These are phyloP conservation scores for Odiellus spinosus DNA, from an alignment of 2,888 invertebrate genomes.

Conservation along the genomic window DNA sequence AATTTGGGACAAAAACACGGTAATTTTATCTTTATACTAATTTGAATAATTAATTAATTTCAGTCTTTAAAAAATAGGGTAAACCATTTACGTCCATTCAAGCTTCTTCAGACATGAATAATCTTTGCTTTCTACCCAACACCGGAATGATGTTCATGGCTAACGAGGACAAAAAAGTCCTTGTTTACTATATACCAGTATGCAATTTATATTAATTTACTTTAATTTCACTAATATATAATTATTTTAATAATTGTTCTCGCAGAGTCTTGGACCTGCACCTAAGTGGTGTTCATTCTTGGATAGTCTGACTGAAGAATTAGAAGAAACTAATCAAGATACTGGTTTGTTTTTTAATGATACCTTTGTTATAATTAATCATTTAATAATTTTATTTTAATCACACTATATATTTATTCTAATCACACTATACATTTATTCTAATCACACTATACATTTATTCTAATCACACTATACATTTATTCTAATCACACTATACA, in stretches of 20 bases:
- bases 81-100: slow-evolving; percentile 88
- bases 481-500: too few species aligned
- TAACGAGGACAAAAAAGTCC: slow-evolving; percentile 84
- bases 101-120: slow-evolving; percentile 56
- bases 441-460: too few species aligned
- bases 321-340: slow-evolving; percentile 66
- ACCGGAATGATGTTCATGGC: slow-evolving; percentile 71
- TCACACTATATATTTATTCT: too few species aligned
- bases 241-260: slow-evolving; percentile 4
- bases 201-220: slow-evolving; percentile 27
- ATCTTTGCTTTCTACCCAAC: slow-evolving; percentile 74
- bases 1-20: slow-evolving; percentile 75
- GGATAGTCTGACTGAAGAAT: slow-evolving; percentile 89
- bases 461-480: too few species aligned
- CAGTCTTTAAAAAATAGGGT: slow-evolving; percentile 36
- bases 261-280: slow-evolving; percentile 56
- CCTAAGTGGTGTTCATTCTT: slow-evolving; percentile 95
- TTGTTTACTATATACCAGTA: slow-evolving; percentile 77
- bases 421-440: too few species aligned
- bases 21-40: slow-evolving; percentile 31
- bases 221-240: slow-evolving; percentile 5
- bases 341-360: slow-evolving; percentile 32
- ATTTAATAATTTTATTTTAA: not conserved
- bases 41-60: not conserved
- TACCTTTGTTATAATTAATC: slow-evolving; percentile 3